A percentile compares a stretch with the other conserved stretches of the same genome.
phyloP scores from a whole-genome alignment of 2,797 vertebrate species.

The Decapterus maruadsi region DNA sequence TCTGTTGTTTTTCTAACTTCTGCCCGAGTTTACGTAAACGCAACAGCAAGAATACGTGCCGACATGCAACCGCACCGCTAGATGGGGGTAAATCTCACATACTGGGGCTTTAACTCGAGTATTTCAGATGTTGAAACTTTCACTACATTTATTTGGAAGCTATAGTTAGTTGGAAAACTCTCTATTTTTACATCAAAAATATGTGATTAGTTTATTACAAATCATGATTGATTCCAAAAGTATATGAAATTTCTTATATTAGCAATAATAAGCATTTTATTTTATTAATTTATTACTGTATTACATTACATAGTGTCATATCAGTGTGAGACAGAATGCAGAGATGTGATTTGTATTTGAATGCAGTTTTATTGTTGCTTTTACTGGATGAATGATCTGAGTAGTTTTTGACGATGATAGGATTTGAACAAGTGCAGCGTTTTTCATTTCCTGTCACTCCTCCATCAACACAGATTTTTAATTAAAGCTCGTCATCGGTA shows the following conservation, averaged over 20 bases:
- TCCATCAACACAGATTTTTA: background rate
- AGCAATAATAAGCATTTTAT: background rate
- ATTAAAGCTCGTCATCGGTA: background rate
- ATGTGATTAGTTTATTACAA: background rate
- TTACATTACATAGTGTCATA: too few relatives aligned
- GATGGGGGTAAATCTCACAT: too few relatives aligned
- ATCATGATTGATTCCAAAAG: background rate
- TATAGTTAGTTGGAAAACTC: background rate
- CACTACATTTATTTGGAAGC: background rate
- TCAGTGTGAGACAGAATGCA: too few relatives aligned
- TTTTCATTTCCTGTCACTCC: background rate
- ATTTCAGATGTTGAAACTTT: background rate
- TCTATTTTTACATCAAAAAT: background rate
- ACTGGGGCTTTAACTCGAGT: too few relatives aligned
- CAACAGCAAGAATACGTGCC: too few relatives aligned
- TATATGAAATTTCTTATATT: background rate
- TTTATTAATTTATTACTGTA: too few relatives aligned
- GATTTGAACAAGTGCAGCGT: background rate
- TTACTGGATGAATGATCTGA: background rate
- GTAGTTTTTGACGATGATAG: background rate
- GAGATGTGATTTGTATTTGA: background rate
- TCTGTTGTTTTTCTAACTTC: too few relatives aligned
- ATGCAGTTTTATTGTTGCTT: background rate
- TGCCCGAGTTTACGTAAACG: too few relatives aligned
- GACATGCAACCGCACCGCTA: too few relatives aligned